phyloP scores from a whole-genome alignment of 1,140 invertebrate genomes.

The Papilio aristodemus region DNA sequence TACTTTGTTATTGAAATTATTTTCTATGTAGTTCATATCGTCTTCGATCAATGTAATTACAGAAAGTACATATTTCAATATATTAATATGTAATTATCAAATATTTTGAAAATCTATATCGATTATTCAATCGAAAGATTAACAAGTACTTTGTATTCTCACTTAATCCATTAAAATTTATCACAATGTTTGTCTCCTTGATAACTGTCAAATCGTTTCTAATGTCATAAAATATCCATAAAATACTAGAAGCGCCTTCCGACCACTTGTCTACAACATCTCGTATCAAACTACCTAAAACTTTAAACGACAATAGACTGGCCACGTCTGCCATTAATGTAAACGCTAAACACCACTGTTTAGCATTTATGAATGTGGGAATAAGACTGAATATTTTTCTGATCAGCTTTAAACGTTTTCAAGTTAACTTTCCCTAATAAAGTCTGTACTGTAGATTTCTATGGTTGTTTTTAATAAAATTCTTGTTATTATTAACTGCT shows the following conservation, averaged over 20 bases:
- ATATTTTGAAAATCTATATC: too few relatives aligned
- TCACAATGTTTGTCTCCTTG: too few relatives aligned
- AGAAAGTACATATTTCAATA: too few relatives aligned
- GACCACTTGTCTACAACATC: too few relatives aligned
- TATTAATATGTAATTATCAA: too few relatives aligned
- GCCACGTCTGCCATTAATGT: background rate
- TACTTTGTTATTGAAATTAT: background rate
- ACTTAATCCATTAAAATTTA: too few relatives aligned
- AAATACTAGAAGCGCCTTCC: too few relatives aligned
- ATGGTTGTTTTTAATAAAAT: background rate
- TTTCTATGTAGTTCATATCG: background rate
- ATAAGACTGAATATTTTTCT: constrained; percentile 58
- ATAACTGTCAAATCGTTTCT: too few relatives aligned
- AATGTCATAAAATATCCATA: too few relatives aligned
- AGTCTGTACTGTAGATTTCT: constrained; percentile 28
- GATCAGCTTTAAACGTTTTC: constrained; percentile 41
- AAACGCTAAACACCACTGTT: background rate
- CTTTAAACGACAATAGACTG: background rate
- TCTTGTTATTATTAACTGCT: background rate
- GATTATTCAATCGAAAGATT: too few relatives aligned
- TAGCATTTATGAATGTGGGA: constrained; percentile 33
- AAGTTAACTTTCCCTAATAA: constrained; percentile 29
- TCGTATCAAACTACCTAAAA: too few relatives aligned
- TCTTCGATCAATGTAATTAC: background rate
- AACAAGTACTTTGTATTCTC: too few relatives aligned